A percentile compares a stretch with the other conserved stretches of the same genome.
These are phyloP conservation scores for Dreissena polymorpha DNA, from an alignment of 1,140 invertebrate genomes.

Conservation along the genomic window DNA sequence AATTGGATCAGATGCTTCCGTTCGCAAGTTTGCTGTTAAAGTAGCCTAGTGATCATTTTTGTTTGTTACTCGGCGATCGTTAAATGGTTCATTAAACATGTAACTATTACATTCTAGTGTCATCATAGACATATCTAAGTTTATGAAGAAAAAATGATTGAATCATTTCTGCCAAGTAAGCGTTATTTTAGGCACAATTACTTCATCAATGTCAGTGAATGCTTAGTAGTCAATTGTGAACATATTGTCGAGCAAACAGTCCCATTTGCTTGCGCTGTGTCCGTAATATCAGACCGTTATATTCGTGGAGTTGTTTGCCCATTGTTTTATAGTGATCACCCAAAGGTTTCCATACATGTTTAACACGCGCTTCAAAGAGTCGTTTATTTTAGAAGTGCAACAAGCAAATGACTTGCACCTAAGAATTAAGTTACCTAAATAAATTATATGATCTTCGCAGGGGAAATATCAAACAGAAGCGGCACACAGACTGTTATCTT, in stretches of 20 bases:
- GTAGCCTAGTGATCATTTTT: constrained; percentile 58
- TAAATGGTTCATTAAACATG: constrained; percentile 68
- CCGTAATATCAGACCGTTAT: constrained; percentile 75
- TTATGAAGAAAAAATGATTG: neutral
- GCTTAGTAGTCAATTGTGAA: constrained; percentile 66
- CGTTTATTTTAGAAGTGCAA: constrained; percentile 66
- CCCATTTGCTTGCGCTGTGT: constrained; percentile 74
- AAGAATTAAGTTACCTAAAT: constrained; percentile 73
- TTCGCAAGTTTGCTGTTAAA: constrained; percentile 57
- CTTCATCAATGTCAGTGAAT: constrained; percentile 77
- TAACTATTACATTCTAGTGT: constrained; percentile 74
- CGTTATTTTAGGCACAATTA: constrained; percentile 70
- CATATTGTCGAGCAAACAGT: constrained; percentile 77
- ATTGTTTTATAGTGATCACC: constrained; percentile 44
- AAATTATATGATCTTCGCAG: constrained; percentile 71
- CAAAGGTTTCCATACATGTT: constrained; percentile 63
- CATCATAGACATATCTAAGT: constrained; percentile 24
- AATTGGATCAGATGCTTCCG: constrained; percentile 58
- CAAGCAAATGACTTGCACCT: constrained; percentile 73
- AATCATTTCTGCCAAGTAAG: constrained; percentile 62
- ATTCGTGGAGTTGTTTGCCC: constrained; percentile 27
- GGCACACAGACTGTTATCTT: constrained; percentile 36
- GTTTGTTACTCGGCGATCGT: constrained; percentile 55
- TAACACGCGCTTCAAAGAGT: constrained; percentile 62
- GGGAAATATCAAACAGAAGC: constrained; percentile 70